Base-by-base conservation (phyloP, 30 jellyfish, hydroid and myxozoan species). In the Aurelia coerulea region DNA sequence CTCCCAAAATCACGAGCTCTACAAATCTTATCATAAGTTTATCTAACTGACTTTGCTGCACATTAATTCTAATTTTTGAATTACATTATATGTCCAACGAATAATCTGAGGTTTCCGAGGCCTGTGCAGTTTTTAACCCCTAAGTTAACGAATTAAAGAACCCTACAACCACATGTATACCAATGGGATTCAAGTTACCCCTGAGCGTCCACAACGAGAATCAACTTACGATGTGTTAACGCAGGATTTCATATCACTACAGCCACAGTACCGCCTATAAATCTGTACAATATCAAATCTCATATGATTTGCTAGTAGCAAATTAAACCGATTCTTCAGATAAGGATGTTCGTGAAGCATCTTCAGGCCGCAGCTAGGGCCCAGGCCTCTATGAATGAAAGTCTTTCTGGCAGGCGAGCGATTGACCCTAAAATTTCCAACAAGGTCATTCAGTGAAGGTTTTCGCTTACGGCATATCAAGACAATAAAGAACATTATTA, bases 211-310 rank as follows among this genome's bases (percentile, higher is more conserved):
- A 60, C 70, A 60, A 60, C 5, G 10, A 60, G 70, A 8, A 60
- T 60, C 70, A 60, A 12, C 37, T 65, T 79, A 9, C 72, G 50
- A 79, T 23, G 80, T 79, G 89, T 42, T 64, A 79, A 79, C 89
- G 52, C 18, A 17, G 52, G 59, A 33, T 60, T 19, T 65, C 37
- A 41, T 7, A 35, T 50, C 39, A 18, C 66, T 19, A 41, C 50
- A 13, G 89, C 89, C 80, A 42, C 70, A 58, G 72, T 64, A 14
- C 89, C 89, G 89, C 89, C 89, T 70, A 34, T 12, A 79, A 46
- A 60, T 23, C 70, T 2, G 35, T 23, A 60, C 31, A n/a, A 13
- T 60, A 17, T 46, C 56, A 46, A 6, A 46, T 46, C 56, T 46
- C 56, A 46, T 46, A 14, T 7, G 56, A 46, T 0, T 46, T 46